Base-by-base conservation (phyloP, 2,888 invertebrate species). In the Malthinus flaveolus region DNA sequence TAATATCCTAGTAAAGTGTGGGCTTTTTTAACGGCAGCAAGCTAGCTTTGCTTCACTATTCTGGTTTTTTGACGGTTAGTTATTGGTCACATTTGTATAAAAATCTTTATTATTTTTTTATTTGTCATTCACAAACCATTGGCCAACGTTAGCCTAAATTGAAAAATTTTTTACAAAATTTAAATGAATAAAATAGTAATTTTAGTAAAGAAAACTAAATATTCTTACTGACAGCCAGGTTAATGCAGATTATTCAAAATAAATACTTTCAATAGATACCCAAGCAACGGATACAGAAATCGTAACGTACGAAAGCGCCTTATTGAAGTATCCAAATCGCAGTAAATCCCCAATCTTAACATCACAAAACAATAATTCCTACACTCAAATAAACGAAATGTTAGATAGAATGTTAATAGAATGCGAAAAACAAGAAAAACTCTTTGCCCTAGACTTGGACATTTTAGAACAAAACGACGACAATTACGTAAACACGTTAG, bases 321-420 rank as follows among this genome's bases (percentile, higher is more conserved):
- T 76, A 63, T 71, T 75, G 63, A 63, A 65, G 53, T 63, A 56
- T 44, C 61, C 72, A 56, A 71, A 71, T 71, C 68, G 71, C 70
- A 72, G 71, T 73, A 66, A 62, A 59, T 54, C 50, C 32, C 51
- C 46, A 52, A 56, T 59, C 49, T 54, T 32, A 33, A 31, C 49
- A n/a, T 11, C 45, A 44, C 23, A 52, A 5, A 64, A 66, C 47
- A 69, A 71, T 63, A 68, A 68, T n/a, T 77, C 77, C 13, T 78
- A 79, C 55, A 72, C 74, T 44, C 73, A 80, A 68, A 77, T 80
- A 35, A 78, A 79, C 54, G 75, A 71, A 5, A 76, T 79, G 69
- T 66, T 80, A 33, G 79, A 80, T 49, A 72, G 73, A 52, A 79
- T 80, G 76, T 66, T 80, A 15, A 66, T 67, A n/a, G 78, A 79